Evolutionary conservation across 2,113 vertebrate genomes (phyloP).

Genomic region (Chaetodon trifascialis): DNA sequence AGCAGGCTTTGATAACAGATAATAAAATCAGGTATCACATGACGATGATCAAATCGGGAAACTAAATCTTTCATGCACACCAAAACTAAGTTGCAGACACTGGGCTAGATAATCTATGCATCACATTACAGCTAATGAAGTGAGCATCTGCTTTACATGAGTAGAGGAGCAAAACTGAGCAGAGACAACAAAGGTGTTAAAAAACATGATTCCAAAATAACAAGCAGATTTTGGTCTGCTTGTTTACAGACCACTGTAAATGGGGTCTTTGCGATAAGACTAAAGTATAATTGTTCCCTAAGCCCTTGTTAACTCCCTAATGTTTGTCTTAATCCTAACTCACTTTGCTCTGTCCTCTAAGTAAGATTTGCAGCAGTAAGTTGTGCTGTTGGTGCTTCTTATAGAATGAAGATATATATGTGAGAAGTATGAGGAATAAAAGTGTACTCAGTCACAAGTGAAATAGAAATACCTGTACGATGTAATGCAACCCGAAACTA

Average conservation of each 20-base stretch:
- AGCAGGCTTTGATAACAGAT: slow-evolving; percentile 23
- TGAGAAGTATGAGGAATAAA: slow-evolving; percentile 2
- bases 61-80: background rate
- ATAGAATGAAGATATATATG: background rate
- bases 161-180: slow-evolving; percentile 13
- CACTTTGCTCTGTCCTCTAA: slow-evolving; percentile 51
- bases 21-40: slow-evolving; percentile 14
- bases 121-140: slow-evolving; percentile 58
- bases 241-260: slow-evolving; percentile 43
- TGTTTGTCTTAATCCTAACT: slow-evolving; percentile 39
- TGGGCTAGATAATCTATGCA: slow-evolving; percentile 33
- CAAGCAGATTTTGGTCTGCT: slow-evolving; percentile 21
- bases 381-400: background rate
- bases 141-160: slow-evolving; percentile 26
- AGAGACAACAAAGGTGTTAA: slow-evolving; percentile 12
- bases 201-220: slow-evolving; percentile 22
- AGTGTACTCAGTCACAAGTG: background rate
- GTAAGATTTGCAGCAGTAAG: background rate
- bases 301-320: slow-evolving; percentile 47
- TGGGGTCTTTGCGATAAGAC: slow-evolving; percentile 22
- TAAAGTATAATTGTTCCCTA: slow-evolving; percentile 44
- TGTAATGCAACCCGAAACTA: background rate
- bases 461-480: background rate
- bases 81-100: background rate
- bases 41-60: background rate